Conservation (phyloP, 2,888 invertebrate genomes). For the Ornithoptera alexandrae region DNA sequence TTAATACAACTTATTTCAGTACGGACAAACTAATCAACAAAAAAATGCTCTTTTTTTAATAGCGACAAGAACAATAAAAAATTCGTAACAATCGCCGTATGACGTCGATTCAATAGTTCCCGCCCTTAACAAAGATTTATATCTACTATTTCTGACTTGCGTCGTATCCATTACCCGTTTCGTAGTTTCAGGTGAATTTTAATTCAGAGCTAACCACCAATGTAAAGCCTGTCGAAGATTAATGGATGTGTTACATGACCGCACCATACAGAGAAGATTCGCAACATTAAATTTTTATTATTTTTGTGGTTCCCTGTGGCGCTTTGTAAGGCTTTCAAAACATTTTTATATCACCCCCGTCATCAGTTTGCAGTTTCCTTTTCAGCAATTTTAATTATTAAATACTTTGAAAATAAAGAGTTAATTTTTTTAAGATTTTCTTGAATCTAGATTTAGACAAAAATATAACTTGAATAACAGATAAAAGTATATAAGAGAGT, state of each 20-base stretch:
- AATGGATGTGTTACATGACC: conserved; percentile 45
- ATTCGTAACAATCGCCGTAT: conserved; percentile 70
- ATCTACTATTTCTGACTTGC: conserved; percentile 40
- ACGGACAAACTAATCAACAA: conserved; percentile 29
- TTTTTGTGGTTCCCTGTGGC: conserved; percentile 58
- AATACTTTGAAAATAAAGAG: too few relatives aligned
- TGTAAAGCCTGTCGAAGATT: conserved; percentile 47
- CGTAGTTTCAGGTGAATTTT: neutral
- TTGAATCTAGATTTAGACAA: too few relatives aligned
- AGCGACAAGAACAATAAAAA: conserved; percentile 68
- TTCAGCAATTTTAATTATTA: too few relatives aligned
- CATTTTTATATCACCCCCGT: conserved; percentile 27
- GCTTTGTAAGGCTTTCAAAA: conserved; percentile 46
- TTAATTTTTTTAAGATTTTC: too few relatives aligned
- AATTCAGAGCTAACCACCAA: conserved; percentile 42
- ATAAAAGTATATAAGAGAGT: too few relatives aligned
- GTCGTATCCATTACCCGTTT: conserved; percentile 46
- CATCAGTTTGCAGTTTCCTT: too few relatives aligned
- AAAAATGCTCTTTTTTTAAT: conserved; percentile 42
- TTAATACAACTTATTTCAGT: conserved; percentile 35
- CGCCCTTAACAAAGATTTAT: conserved; percentile 64
- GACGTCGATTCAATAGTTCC: conserved; percentile 60
- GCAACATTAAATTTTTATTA: conserved; percentile 62
- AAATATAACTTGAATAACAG: too few relatives aligned
- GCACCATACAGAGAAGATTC: conserved; percentile 56